A percentile compares a stretch with the other conserved stretches of the same genome.
Conservation (phyloP, 1,140 invertebrate species). For the Penaeus indicus region DNA sequence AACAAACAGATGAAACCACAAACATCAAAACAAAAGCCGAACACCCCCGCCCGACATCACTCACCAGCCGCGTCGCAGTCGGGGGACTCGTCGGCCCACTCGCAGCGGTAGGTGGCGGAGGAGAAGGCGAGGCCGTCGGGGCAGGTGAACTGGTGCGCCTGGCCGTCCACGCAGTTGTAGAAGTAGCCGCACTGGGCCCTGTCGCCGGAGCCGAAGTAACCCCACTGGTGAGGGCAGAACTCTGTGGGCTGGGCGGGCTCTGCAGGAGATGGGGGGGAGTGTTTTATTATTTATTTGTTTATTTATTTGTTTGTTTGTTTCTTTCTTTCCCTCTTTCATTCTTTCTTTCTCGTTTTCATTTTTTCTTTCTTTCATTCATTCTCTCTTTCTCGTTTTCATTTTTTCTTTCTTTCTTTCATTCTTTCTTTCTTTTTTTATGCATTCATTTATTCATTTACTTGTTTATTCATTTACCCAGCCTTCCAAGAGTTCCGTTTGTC, state of each 20-base stretch:
- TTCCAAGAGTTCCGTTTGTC: too few species aligned
- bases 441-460: neutral
- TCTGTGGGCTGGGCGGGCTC: conserved; percentile 35
- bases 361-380: conserved; percentile 20
- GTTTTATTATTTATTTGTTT: conserved; percentile 15
- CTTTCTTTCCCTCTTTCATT: conserved; percentile 10
- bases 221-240: conserved; percentile 42
- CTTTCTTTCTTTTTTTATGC: neutral
- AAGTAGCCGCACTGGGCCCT: conserved; percentile 41
- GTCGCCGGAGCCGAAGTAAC: conserved; percentile 51
- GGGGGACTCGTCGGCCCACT: conserved; percentile 49
- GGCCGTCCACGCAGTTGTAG: conserved; percentile 54
- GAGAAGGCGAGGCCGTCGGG: conserved; percentile 53
- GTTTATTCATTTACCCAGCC: too few species aligned
- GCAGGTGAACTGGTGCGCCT: conserved; percentile 8
- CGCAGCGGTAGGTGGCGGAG: conserved; percentile 53
- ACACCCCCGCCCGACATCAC: neutral
- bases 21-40: neutral
- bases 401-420: neutral
- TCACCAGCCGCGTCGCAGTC: conserved; percentile 51
- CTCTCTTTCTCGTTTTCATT: conserved; percentile 12
- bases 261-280: neutral
- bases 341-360: conserved; percentile 25
- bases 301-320: neutral
- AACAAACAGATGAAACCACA: neutral